Evolutionary conservation across 1,140 invertebrate species (phyloP), one percentile per base, ranked within the genome.

Genomic region (Rhopalosiphum maidis): DNA sequence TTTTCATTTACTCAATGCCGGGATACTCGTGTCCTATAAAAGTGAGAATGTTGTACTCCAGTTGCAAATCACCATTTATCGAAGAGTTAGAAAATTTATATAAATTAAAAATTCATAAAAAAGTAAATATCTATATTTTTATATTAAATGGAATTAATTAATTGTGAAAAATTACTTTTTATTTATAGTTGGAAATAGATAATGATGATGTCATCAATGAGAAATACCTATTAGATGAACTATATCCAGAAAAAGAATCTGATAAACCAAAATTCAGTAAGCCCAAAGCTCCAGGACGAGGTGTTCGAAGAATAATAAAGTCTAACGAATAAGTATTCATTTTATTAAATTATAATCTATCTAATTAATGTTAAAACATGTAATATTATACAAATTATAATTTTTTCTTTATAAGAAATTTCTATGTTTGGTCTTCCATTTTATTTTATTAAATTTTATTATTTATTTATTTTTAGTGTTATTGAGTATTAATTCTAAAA

Each of bases 1-100:
- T 99, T 88, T 99, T 99, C 95, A 98, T 99, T 94, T 99, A 99
- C 95, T 99, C 98, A 23, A 99, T 99, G 98, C 99, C 99, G 41
- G 98, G 98, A 21, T 99, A 99, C 95, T 97, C 96, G 88, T 99
- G 98, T 95, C 97, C 98, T 94, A 98, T 99, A 94, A 99, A 99
- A 95, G 98, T 99, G 95, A 96, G 99, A 94, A 99, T 99, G 99
- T 96, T 99, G 94, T 99, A 99, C 95, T 99, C 99, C 2, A 99
- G 98, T 94, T 99, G 98, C 95, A 99, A 99, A 96, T 97, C 96
- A 94, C 97, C 98, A 37, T 96, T 99, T 87, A 96, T 98, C 43
- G 97, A 98, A 94, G 96, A 97, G 51, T 97, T 99, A 94, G 96
- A 98, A 94, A 95, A 95, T 48, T 94, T 95, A 46, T 94, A 96